A percentile compares a stretch with the other conserved stretches of the same genome.
phyloP scores from a whole-genome alignment of 2,113 vertebrate genomes.

The Carlito syrichta region DNA sequence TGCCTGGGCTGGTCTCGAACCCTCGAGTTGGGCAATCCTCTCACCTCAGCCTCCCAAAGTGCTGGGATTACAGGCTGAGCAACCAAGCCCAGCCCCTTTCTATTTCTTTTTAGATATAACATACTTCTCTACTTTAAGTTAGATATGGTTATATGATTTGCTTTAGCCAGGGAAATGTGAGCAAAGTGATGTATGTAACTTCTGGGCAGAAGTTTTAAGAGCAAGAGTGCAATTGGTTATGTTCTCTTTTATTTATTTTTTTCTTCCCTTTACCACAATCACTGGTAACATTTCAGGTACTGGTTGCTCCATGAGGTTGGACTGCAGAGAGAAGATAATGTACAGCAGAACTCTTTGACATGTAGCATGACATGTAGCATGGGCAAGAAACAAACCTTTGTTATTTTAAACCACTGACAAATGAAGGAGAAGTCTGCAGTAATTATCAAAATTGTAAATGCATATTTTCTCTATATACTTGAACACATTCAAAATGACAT shows the following conservation, averaged over 20 bases:
- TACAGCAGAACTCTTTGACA: not conserved
- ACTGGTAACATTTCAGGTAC: not conserved
- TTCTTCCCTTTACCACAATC: not conserved
- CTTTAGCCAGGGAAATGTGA: not conserved
- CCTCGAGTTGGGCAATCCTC: too few species aligned
- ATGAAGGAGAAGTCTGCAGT: not conserved
- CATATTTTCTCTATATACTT: not conserved
- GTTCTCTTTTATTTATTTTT: not conserved
- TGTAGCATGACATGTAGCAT: not conserved
- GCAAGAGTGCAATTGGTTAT: not conserved
- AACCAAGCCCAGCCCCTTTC: too few species aligned
- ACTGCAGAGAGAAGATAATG: not conserved
- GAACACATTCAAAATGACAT: not conserved
- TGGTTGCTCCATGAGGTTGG: not conserved
- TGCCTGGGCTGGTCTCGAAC: too few species aligned
- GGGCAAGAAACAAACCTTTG: slow-evolving; percentile 6
- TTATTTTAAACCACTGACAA: slow-evolving; percentile 11
- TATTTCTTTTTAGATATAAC: not conserved
- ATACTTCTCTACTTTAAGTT: not conserved
- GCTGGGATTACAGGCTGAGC: too few species aligned
- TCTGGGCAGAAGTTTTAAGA: not conserved
- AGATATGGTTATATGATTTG: not conserved
- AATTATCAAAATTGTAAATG: slow-evolving; percentile 17
- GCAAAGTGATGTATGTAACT: not conserved
- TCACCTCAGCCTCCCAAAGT: too few species aligned